phyloP scores from a whole-genome alignment of 1,140 invertebrate genomes.

The Ganaspis sp. region DNA sequence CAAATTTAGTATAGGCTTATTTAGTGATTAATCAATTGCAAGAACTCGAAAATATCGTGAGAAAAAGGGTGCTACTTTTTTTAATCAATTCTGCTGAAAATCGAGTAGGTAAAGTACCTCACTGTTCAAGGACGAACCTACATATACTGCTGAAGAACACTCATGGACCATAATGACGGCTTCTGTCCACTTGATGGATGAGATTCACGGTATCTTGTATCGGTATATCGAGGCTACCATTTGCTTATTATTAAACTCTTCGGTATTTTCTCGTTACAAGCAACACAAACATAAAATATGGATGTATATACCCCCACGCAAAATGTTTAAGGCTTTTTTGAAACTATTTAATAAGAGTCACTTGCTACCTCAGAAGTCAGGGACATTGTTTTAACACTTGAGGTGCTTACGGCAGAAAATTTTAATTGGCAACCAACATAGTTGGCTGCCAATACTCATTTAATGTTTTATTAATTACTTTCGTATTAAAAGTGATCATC shows the following conservation, averaged over 20 bases:
- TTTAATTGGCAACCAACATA: no score
- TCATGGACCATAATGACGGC: slow-evolving; percentile 53
- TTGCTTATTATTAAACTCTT: slow-evolving; percentile 68
- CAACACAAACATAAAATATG: slow-evolving; percentile 58
- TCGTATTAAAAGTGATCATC: no score
- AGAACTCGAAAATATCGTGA: no score
- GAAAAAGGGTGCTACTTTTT: no score
- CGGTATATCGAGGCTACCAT: slow-evolving; percentile 56
- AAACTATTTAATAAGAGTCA: no score
- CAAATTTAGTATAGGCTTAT: no score
- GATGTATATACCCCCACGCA: slow-evolving; percentile 47
- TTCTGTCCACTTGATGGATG: slow-evolving; percentile 61
- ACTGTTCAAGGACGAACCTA: not conserved
- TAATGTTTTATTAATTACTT: no score
- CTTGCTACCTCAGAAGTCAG: slow-evolving; percentile 52
- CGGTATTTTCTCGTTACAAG: slow-evolving; percentile 61
- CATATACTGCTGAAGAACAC: slow-evolving; percentile 32
- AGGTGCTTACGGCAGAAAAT: no score
- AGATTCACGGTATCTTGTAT: slow-evolving; percentile 61
- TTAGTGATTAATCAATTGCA: no score
- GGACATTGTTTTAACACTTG: not conserved
- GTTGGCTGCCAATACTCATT: no score
- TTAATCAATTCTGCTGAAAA: no score
- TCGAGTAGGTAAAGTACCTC: not conserved
- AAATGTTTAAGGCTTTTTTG: not conserved